Base-by-base conservation (phyloP, 1,140 invertebrate genomes). In the Brachionus plicatilis region DNA sequence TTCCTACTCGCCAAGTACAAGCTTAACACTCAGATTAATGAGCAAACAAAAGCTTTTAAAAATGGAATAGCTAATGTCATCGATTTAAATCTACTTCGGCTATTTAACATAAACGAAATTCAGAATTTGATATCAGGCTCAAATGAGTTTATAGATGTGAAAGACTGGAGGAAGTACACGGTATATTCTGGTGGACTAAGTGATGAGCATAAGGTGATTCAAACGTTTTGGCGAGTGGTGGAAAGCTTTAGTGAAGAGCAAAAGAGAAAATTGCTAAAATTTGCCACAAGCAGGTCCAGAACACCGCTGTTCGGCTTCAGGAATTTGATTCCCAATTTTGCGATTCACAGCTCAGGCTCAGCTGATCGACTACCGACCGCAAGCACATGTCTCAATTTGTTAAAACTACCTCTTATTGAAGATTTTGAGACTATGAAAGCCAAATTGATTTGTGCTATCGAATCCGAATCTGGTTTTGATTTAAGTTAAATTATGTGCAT, bases 311-410 rank as follows among this genome's bases (percentile, higher is more conserved):
- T 98, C 24, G 97, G 97, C 14, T 99, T 98, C 88, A 98, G 43
- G 45, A 79, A 65, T 80, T 41, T 66, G 17, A 37, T 84, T 90
- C 96, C 96, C 45, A 93, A 94, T 12, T 96, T 98, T 89, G 96
- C 95, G 87, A 96, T 98, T 87, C 95, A 97, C 88, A 93, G 94
- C 86, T 94, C 94, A 27, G 95, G 95, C 14, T 93, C 93, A 50
- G 91, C 93, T 68, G 94, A 97, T 87, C 92, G 96, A 27, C 91
- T 99, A 85, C 96, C 96, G 0, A 96, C 95, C 43, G 94, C 96
- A 6, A 96, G 95, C 88, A 99, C 97, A 14, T 99, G 97, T 89
- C 96, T 98, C 93, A 99, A 99, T 91, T 92, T 99, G 56, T 90
- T 99, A 14, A 98, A 98, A 90, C 91, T 99, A 84, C 96, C 96